Evolutionary conservation across 2,888 invertebrate genomes (phyloP), one percentile per base, ranked within the genome.

Genomic region (Hedya salicella): DNA sequence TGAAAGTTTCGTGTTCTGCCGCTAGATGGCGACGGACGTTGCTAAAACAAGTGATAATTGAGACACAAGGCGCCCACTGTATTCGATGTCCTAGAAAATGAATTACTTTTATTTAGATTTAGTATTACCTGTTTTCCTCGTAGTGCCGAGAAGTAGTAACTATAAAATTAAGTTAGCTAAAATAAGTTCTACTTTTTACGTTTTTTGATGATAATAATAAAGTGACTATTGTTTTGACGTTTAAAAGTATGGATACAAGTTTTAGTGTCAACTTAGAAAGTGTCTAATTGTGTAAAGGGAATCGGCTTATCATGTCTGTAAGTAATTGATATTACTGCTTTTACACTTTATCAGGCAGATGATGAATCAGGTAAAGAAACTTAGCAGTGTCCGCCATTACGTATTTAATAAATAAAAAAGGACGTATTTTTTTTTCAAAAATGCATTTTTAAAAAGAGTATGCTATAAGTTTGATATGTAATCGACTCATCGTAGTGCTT

Each of bases 21-120:
- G 11, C 52, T 39, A 65, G 65, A 65, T 65, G 65, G 59, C 42
- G 3, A n/a, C 19, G 6, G 14, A 5, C 44, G 36, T 19, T 36
- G 25, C 14, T 16, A 16, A 39, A 9, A 44, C 50, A 49, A 5
- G 65, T 59, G 65, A 53, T 65, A 65, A 65, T 65, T 60, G 46
- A 39, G 39, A 59, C 46, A 65, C 57, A 65, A 65, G 52, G 59
- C 52, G 19, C 11, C 39, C 39, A 65, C 52, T 65, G 52, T 60
- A 64, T 32, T 25, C 36, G 19, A 52, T 46, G 52, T 65, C 59
- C 59, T 59, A 65, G 46, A 53, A 59, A 52, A 65, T 52, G 44
- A 65, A 39, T 46, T 52, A 59, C 65, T 53, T 39, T 60, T 53
- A 52, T 65, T 65, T 60, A 60, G 49, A 39, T 42, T 60, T 65